Evolutionary conservation across 2,888 invertebrate genomes (phyloP), one percentile per base, ranked within the genome.

Genomic region (Tanypteryx hageni): DNA sequence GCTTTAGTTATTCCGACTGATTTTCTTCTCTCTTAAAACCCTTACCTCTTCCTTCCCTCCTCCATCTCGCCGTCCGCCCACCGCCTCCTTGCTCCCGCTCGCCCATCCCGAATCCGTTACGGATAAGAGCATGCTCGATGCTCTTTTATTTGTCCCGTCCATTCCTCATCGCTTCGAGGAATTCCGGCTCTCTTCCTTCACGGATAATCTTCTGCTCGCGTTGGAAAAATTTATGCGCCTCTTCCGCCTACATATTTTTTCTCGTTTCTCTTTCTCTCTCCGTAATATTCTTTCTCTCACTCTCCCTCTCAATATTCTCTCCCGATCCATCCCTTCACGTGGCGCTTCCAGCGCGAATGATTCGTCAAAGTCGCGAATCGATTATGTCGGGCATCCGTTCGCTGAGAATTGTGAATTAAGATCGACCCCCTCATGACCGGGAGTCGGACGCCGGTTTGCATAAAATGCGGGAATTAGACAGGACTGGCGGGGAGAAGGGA

Each of bases 71-170:
- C 83, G 10, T 57, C 83, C 56, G 57, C 57, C 57, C 83, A 16
- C 64, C 64, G 64, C 16, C 64, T 16, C 44, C 13, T 13, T 56
- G 56, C 83, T 57, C n/a, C 31, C 11, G 56, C 56, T 57, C 57
- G n/a, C 83, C 31, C 2, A 4, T 57, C 14, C 64, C 22, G 31
- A 68, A 68, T 89, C 64, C 89, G 89, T 89, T 64, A 89, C 89
- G 89, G 89, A 56, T 64, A 89, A 68, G 64, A 89, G 64, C 64
- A 89, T 89, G 27, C 89, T 64, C 89, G 10, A 76, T 76, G 76
- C 76, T 76, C 22, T 76, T 76, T 76, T 76, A 76, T 76, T 76
- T 44, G 44, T 44, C 83, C 83, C 18, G 56, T 11, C n/a, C 86
- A 31, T 61, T 64, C 68, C 76, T 76, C 89, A n/a, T 61, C 22